Conservation (phyloP, 2,888 invertebrate genomes). For the Cistogaster globosa region DNA sequence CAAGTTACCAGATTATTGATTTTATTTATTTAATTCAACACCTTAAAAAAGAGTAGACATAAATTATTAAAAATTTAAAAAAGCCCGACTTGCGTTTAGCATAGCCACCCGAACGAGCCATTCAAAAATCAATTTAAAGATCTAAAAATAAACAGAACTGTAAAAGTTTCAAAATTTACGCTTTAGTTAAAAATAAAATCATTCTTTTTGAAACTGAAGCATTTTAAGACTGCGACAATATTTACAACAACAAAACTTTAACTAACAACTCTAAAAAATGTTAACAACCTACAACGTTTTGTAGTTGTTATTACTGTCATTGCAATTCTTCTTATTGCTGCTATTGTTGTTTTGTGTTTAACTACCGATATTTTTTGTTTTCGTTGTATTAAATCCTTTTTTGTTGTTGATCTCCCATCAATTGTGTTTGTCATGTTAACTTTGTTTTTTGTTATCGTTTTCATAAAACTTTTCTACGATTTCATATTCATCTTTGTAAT, state of each 20-base stretch:
- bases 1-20: too few relatives aligned
- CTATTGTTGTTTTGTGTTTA: background rate
- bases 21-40: too few relatives aligned
- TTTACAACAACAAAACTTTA: slow-evolving; percentile 17
- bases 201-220: slow-evolving; percentile 7
- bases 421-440: slow-evolving; percentile 31
- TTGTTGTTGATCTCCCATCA: slow-evolving; percentile 42
- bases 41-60: too few relatives aligned
- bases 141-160: too few relatives aligned
- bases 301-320: slow-evolving; percentile 34
- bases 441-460: slow-evolving; percentile 18
- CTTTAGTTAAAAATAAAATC: background rate
- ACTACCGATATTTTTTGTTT: slow-evolving; percentile 2
- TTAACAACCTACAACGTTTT: slow-evolving; percentile 48
- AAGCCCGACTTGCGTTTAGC: too few relatives aligned
- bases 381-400: slow-evolving; percentile 14
- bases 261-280: slow-evolving; percentile 1
- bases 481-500: slow-evolving; percentile 23
- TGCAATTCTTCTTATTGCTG: slow-evolving; percentile 8
- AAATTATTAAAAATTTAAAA: too few relatives aligned
- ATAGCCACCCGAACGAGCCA: too few relatives aligned
- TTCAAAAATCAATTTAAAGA: too few relatives aligned
- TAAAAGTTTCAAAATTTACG: too few relatives aligned
- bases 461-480: background rate
- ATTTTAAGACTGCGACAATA: background rate